Percentiles rank a stretch among this genome's conserved stretches.
Conservation (phyloP, 2,888 invertebrate genomes). For the Machimus atricapillus region DNA sequence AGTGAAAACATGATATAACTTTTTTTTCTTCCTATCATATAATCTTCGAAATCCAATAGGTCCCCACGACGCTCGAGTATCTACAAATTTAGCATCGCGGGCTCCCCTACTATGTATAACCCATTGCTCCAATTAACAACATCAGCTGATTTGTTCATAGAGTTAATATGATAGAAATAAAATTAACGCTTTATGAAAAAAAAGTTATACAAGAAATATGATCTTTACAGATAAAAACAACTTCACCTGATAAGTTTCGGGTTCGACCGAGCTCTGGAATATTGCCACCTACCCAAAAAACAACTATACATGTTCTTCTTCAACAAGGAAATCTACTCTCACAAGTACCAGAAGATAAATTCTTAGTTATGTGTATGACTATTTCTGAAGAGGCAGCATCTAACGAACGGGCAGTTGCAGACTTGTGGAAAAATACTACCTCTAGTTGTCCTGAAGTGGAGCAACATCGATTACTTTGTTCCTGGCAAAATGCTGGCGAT, state of each 20-base stretch:
- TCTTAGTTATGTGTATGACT: slow-evolving; percentile 84
- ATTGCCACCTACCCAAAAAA: slow-evolving; percentile 70
- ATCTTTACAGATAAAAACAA: slow-evolving; percentile 85
- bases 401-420: slow-evolving; percentile 70
- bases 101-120: too few species aligned
- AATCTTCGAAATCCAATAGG: too few species aligned
- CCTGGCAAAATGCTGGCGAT: slow-evolving; percentile 63
- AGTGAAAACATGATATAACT: too few species aligned
- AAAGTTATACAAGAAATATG: neutral
- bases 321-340: slow-evolving; percentile 76
- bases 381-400: slow-evolving; percentile 68
- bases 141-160: too few species aligned
- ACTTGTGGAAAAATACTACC: slow-evolving; percentile 76
- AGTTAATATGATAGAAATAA: too few species aligned
- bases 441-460: slow-evolving; percentile 67
- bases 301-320: slow-evolving; percentile 75
- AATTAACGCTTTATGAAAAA: neutral
- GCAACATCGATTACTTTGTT: slow-evolving; percentile 77
- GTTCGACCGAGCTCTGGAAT: slow-evolving; percentile 89
- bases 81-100: too few species aligned
- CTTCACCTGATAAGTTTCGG: slow-evolving; percentile 92
- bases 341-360: slow-evolving; percentile 80
- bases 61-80: too few species aligned
- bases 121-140: too few species aligned
- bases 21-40: too few species aligned